phyloP scores from a whole-genome alignment of 2,888 invertebrate genomes.

The Embidobia sp. region DNA sequence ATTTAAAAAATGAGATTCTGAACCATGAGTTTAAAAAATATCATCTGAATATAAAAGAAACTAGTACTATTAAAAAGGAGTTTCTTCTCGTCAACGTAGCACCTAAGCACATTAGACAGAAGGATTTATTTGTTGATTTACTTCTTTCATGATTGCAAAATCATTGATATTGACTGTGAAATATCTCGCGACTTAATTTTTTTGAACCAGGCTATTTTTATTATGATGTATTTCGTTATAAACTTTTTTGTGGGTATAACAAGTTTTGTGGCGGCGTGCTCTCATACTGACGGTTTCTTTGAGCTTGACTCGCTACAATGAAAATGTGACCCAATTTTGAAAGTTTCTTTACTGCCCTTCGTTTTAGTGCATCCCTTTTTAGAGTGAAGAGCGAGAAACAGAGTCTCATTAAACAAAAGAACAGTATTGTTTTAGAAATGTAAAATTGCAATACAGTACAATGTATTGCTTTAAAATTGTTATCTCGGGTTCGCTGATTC shows the following conservation, averaged over 20 bases:
- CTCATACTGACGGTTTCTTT: constrained; percentile 60
- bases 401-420: constrained; percentile 57
- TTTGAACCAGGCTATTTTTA: constrained; percentile 22
- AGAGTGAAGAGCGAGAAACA: constrained; percentile 55
- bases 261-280: constrained; percentile 30
- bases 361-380: constrained; percentile 55
- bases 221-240: no score
- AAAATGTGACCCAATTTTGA: constrained; percentile 64
- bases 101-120: no score
- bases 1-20: no score
- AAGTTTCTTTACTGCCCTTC: constrained; percentile 62
- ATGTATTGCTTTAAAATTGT: constrained; percentile 49
- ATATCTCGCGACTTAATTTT: constrained; percentile 25
- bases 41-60: no score
- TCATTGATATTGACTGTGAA: no score
- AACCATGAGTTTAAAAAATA: no score
- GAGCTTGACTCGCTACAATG: constrained; percentile 52
- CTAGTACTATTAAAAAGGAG: no score
- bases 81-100: no score
- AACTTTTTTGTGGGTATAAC: constrained; percentile 40
- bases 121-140: no score
- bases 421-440: constrained; percentile 46
- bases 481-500: constrained; percentile 25
- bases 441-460: constrained; percentile 40
- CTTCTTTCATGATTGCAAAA: no score